phyloP scores from a whole-genome alignment of 2,888 invertebrate genomes.

The Amphipyra tragopoginis region DNA sequence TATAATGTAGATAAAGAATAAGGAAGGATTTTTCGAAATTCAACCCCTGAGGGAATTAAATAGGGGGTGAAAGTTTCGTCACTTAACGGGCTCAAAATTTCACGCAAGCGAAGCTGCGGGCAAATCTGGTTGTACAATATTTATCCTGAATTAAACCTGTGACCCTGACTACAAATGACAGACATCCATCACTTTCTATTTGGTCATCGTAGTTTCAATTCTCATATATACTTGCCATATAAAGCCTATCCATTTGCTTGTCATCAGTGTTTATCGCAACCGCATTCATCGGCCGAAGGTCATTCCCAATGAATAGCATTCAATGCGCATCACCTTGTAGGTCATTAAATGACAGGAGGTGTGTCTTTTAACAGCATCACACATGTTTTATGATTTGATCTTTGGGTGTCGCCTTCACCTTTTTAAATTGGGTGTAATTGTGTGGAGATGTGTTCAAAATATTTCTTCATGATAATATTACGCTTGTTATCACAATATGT shows the following conservation, averaged over 20 bases:
- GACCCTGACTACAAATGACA: constrained; percentile 3
- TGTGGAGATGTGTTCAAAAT: constrained; percentile 16
- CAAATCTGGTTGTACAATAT: neutral
- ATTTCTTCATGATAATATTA: too few relatives aligned
- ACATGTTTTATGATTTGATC: constrained; percentile 20
- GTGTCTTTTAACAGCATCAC: constrained; percentile 16
- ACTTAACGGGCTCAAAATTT: too few relatives aligned
- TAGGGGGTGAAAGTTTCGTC: too few relatives aligned
- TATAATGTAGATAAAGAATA: too few relatives aligned
- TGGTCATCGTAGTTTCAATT: neutral
- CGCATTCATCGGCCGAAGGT: constrained; percentile 20
- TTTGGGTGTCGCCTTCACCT: constrained; percentile 23
- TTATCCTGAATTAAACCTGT: neutral
- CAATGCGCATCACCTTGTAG: constrained; percentile 13
- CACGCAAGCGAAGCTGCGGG: too few relatives aligned
- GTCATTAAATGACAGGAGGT: constrained; percentile 35
- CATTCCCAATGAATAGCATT: constrained; percentile 33
- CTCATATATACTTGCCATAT: constrained; percentile 5
- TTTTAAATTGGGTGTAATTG: constrained; percentile 12
- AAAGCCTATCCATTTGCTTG: constrained; percentile 5
- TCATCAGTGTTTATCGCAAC: constrained; percentile 20
- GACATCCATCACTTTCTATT: neutral
- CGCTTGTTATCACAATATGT: too few relatives aligned
- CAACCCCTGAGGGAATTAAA: too few relatives aligned
- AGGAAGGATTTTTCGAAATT: too few relatives aligned